Evolutionary conservation across 2,888 invertebrate species (phyloP).

Genomic region (Alsophila aescularia): DNA sequence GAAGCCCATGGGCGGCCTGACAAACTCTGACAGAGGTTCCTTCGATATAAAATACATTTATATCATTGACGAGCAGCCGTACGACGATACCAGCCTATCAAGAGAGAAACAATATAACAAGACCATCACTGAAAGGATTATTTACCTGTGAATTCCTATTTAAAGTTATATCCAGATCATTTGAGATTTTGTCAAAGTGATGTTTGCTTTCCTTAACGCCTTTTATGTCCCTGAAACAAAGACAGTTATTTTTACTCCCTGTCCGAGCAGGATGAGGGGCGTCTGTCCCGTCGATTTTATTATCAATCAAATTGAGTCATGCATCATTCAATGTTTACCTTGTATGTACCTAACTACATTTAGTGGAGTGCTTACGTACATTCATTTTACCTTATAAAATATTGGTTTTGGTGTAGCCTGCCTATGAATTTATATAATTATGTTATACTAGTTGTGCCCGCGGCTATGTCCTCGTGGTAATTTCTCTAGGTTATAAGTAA

Average conservation of each 20-base stretch:
- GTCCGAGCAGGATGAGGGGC: slow-evolving; percentile 37
- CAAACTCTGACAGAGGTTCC: too few relatives aligned
- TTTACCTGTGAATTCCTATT: slow-evolving; percentile 92
- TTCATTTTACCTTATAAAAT: too few relatives aligned
- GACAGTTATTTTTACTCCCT: slow-evolving; percentile 4
- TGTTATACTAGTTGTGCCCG: too few relatives aligned
- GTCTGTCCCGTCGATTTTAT: slow-evolving; percentile 28
- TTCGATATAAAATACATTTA: too few relatives aligned
- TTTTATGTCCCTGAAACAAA: slow-evolving; percentile 91
- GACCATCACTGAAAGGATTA: neutral
- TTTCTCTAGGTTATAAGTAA: too few relatives aligned
- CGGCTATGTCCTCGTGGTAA: too few relatives aligned
- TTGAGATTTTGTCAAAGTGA: slow-evolving; percentile 96
- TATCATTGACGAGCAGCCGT: too few relatives aligned
- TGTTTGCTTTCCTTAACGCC: slow-evolving; percentile 95
- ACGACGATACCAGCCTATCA: too few relatives aligned
- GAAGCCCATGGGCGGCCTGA: too few relatives aligned
- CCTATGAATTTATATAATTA: too few relatives aligned
- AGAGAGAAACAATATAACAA: too few relatives aligned
- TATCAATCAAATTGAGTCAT: slow-evolving; percentile 40
- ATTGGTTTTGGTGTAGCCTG: too few relatives aligned
- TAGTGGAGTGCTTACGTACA: neutral
- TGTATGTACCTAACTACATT: neutral
- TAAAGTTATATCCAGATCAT: slow-evolving; percentile 94
- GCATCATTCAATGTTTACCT: slow-evolving; percentile 24